Conservation (phyloP, 1,140 invertebrate species). For the Eupristina koningsbergeri region DNA sequence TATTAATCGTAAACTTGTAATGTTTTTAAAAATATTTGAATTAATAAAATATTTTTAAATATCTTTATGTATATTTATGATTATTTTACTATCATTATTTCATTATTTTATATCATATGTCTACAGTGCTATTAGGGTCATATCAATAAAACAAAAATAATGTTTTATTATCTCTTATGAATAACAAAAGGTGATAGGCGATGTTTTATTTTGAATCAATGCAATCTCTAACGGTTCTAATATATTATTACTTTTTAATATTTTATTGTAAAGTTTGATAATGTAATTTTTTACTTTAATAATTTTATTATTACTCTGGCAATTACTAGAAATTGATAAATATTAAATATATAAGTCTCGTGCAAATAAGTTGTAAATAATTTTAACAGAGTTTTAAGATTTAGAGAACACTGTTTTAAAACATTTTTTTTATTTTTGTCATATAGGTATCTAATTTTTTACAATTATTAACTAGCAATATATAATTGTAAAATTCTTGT, state of each 20-base stretch:
- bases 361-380: too few species aligned
- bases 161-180: neutral
- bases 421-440: too few species aligned
- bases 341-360: neutral
- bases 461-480: too few species aligned
- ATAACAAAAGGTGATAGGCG: neutral
- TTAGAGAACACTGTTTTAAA: too few species aligned
- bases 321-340: too few species aligned
- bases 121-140: neutral
- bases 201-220: neutral
- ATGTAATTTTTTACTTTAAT: neutral
- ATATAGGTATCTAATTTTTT: too few species aligned
- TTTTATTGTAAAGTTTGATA: neutral
- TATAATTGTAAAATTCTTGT: too few species aligned
- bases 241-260: neutral
- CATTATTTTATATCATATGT: neutral
- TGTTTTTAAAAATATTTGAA: too few species aligned
- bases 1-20: too few species aligned
- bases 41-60: too few species aligned
- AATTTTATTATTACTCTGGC: too few species aligned
- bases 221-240: neutral
- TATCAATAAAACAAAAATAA: neutral
- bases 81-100: neutral
- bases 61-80: neutral
- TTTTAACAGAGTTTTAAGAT: too few species aligned